phyloP scores from a whole-genome alignment of 2,797 vertebrate genomes.

The Megalops cyprinoides region DNA sequence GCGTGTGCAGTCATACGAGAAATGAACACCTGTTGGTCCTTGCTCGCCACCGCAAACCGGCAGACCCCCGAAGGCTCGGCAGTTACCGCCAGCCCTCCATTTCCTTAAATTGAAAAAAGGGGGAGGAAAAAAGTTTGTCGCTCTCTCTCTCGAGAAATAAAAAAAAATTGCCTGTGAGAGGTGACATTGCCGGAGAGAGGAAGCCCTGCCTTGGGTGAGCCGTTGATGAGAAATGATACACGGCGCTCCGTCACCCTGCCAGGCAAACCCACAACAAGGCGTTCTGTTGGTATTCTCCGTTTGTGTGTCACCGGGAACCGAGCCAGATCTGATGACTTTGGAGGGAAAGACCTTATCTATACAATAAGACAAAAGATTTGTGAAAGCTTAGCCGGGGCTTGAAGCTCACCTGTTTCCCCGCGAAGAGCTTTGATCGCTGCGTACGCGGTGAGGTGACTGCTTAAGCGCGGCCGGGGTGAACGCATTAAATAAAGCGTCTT shows the following conservation, averaged over 20 bases:
- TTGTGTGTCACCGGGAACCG: conserved; percentile 68
- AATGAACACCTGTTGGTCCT: conserved; percentile 16
- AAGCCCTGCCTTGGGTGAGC: neutral
- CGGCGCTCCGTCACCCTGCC: neutral
- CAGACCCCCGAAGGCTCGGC: neutral
- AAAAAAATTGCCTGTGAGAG: neutral
- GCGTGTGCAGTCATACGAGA: conserved; percentile 29
- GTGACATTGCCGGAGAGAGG: conserved; percentile 39
- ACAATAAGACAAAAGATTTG: conserved; percentile 75
- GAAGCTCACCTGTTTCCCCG: conserved; percentile 34
- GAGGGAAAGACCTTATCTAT: conserved; percentile 74
- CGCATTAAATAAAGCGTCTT: conserved; percentile 73
- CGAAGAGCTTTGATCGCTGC: conserved; percentile 50
- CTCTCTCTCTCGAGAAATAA: conserved; percentile 34
- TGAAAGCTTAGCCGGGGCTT: conserved; percentile 74
- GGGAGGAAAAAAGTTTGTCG: neutral
- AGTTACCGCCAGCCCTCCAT: neutral
- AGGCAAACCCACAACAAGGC: neutral
- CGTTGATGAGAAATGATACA: conserved; percentile 52
- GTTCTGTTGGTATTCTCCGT: conserved; percentile 15
- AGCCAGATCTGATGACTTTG: conserved; percentile 77
- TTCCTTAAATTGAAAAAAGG: neutral
- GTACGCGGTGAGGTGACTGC: conserved; percentile 50
- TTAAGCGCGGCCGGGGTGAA: conserved; percentile 67
- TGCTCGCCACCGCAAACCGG: neutral